Evolutionary conservation across 2,888 invertebrate genomes (phyloP), one percentile per base, ranked within the genome.

Genomic region (Imbricaverruca yamaguchii): DNA sequence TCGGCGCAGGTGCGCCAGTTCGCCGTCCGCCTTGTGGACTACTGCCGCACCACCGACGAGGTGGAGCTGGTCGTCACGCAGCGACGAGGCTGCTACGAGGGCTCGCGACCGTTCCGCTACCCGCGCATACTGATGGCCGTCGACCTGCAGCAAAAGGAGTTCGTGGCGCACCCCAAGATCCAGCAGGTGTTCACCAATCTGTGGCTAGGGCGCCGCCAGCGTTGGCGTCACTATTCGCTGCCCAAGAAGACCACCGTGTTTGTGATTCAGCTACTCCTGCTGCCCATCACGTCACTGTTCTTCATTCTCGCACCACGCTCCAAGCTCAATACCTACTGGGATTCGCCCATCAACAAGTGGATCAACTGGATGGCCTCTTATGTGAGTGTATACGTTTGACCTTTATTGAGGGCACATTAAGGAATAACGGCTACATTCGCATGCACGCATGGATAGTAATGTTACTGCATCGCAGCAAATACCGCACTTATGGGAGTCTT

Each of bases 161-260:
- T 93, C 85, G 92, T 93, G 0, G 92, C 93, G 9, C 93, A 93
- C 87, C 91, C 92, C 0, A 92, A 93, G 86, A 91, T 92, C 25
- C 93, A 93, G 86, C 91, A 92, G 87, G 89, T 89, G 84, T 83
- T 82, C 23, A 65, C 80, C 25, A 74, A 25, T 18, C 59, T 61
- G 77, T 82, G 82, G 82, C 61, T 80, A 18, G 69, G 80, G 7
- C 61, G 80, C 69, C 63, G 53, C 9, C 74, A 56, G 25, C 59
- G 57, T 15, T 79, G 79, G 79, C 56, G 79, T 3, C 79, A 79
- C 15, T 57, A 79, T 39, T 79, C 79, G 23, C 79, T 59, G 4
- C 13, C 10, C 15, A 79, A 59, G 25, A 56, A 79, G 57, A 11
- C n/a, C 1, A 15, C 23, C 23, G 15, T 59, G 8, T 79, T 79